These are phyloP conservation scores for Hydraecia micacea DNA, from an alignment of 2,888 invertebrate genomes.

Conservation along the genomic window DNA sequence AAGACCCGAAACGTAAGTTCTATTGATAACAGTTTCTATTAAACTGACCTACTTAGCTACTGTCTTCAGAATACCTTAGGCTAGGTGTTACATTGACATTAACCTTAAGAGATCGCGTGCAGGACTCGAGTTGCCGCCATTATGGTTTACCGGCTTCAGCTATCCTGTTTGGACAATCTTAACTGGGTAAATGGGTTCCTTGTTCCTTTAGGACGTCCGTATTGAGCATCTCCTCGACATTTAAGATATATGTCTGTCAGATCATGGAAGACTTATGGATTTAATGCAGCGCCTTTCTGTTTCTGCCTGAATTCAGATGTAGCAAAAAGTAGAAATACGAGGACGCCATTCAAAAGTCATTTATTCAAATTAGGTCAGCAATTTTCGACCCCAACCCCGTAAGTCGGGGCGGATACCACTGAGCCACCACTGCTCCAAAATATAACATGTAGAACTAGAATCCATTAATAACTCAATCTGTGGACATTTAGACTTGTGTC, in stretches of 20 bases:
- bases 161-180: constrained; percentile 63
- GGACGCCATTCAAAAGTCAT: background rate
- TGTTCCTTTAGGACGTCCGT: constrained; percentile 44
- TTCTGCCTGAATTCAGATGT: background rate
- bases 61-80: background rate
- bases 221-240: background rate
- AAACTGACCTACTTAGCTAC: constrained; percentile 11
- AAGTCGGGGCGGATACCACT: no score
- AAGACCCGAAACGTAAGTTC: background rate
- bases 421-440: no score
- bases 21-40: constrained; percentile 2
- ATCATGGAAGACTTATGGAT: background rate
- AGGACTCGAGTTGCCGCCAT: constrained; percentile 19
- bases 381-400: background rate
- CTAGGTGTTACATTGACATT: constrained; percentile 53
- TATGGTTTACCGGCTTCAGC: constrained; percentile 4
- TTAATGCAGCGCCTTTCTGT: background rate
- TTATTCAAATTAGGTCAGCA: background rate
- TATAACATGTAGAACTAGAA: no score
- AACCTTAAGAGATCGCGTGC: constrained; percentile 63
- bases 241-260: background rate
- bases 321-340: background rate
- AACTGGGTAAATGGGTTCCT: constrained; percentile 51
- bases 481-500: background rate
- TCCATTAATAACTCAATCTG: background rate